Evolutionary conservation across 2,888 invertebrate genomes (phyloP).

Genomic region (Trissoscelio sp.): DNA sequence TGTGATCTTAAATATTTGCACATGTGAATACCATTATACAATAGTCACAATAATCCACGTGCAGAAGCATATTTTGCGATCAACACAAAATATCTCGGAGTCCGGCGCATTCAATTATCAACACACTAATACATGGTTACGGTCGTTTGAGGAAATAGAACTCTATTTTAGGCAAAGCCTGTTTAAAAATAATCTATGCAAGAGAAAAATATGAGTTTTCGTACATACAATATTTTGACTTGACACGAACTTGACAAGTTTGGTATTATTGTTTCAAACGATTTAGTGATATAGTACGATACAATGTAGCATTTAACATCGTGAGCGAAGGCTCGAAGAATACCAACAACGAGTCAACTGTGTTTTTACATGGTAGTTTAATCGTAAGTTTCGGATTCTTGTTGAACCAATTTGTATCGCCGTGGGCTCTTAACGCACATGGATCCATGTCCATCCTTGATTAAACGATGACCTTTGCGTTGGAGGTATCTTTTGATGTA

Average conservation of each 20-base stretch:
- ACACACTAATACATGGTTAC: slow-evolving; percentile 25
- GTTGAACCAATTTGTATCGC: slow-evolving; percentile 94
- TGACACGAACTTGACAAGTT: slow-evolving; percentile 58
- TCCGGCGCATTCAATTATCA: slow-evolving; percentile 15
- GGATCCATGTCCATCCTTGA: slow-evolving; percentile 90
- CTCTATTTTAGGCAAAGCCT: slow-evolving; percentile 48
- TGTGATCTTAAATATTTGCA: neutral
- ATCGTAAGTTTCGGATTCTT: slow-evolving; percentile 95
- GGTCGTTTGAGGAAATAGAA: slow-evolving; percentile 31
- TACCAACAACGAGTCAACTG: slow-evolving; percentile 34
- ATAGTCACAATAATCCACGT: slow-evolving; percentile 4
- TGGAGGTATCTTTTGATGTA: slow-evolving; percentile 93
- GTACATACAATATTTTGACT: slow-evolving; percentile 45
- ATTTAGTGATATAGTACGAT: slow-evolving; percentile 53
- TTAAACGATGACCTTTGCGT: slow-evolving; percentile 89
- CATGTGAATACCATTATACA: neutral
- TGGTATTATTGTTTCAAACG: slow-evolving; percentile 40
- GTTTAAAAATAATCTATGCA: slow-evolving; percentile 59
- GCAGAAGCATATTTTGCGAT: slow-evolving; percentile 15
- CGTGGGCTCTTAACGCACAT: slow-evolving; percentile 93
- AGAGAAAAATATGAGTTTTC: slow-evolving; percentile 66
- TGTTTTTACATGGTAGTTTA: slow-evolving; percentile 83
- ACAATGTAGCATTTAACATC: slow-evolving; percentile 53
- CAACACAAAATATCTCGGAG: slow-evolving; percentile 6
- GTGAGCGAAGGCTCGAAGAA: slow-evolving; percentile 54